Conservation (phyloP, 2,888 invertebrate species). For the Carterocephalus palaemon region DNA sequence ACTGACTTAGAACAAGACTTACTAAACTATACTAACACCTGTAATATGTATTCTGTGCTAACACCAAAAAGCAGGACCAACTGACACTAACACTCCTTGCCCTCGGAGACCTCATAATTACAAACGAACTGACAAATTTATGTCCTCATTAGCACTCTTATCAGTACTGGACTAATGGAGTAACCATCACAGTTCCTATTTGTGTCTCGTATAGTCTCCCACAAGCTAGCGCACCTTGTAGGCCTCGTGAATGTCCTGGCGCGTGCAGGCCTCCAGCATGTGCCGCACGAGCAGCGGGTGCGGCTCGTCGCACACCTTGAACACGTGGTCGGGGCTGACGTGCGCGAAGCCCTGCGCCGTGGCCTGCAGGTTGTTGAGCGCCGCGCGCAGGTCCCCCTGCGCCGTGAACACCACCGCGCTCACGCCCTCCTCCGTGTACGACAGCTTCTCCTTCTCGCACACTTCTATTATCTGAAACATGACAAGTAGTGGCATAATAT, state of each 20-base stretch:
- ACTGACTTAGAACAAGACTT: no score
- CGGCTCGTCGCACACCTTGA: constrained; percentile 99
- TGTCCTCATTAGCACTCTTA: no score
- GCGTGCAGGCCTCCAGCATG: constrained; percentile 91
- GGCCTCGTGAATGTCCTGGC: constrained; percentile 90
- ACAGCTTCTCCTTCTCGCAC: constrained; percentile 75
- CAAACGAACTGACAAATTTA: no score
- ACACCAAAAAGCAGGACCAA: no score
- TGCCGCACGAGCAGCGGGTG: constrained; percentile 95
- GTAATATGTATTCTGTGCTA: no score
- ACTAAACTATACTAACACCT: no score
- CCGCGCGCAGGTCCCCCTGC: constrained; percentile 99
- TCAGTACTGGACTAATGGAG: no score
- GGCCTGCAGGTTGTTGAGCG: constrained; percentile 96
- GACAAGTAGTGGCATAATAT: no score
- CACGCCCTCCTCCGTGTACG: constrained; percentile 93
- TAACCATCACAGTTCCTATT: no score
- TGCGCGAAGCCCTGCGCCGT: constrained; percentile 91
- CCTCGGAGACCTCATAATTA: no score
- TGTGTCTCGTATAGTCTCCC: no score
- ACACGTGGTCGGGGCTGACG: constrained; percentile 96
- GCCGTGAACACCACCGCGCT: constrained; percentile 98
- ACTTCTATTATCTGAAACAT: constrained; percentile 62
- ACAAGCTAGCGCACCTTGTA: constrained; percentile 83
- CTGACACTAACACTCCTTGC: no score